Percentiles rank a stretch among this genome's conserved stretches.
These are phyloP conservation scores for Tanytarsus gracilentus DNA, from an alignment of 2,888 invertebrate genomes.

Conservation along the genomic window DNA sequence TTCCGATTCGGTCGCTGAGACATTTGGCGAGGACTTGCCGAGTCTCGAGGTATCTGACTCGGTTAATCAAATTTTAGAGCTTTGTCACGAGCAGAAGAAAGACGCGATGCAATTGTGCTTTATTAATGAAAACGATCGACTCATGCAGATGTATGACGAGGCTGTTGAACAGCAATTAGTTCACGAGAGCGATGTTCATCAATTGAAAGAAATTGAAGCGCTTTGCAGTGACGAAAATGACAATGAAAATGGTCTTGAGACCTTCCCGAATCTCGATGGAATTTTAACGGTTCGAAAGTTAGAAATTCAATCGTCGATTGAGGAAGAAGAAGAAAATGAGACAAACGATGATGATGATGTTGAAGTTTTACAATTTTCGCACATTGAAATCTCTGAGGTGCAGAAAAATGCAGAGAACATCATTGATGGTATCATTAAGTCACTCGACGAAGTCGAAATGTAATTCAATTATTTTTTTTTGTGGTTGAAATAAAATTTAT, in stretches of 20 bases:
- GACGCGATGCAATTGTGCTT: conserved; percentile 27
- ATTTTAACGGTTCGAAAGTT: conserved; percentile 14
- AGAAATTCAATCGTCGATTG: background rate
- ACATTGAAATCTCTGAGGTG: conserved; percentile 10
- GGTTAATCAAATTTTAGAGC: conserved; percentile 6
- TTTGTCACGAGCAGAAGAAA: conserved; percentile 21
- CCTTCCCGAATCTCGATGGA: conserved; percentile 10
- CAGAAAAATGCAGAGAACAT: conserved; percentile 17
- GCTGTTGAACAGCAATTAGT: conserved; percentile 25
- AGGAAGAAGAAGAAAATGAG: background rate
- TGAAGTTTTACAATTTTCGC: conserved; percentile 13
- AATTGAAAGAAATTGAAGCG: conserved; percentile 30
- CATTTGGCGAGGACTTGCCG: background rate
- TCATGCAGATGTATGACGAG: conserved; percentile 28
- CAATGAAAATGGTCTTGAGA: background rate
- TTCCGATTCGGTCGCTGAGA: background rate
- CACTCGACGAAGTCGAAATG: conserved; percentile 16
- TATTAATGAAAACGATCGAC: conserved; percentile 22
- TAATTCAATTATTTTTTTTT: background rate
- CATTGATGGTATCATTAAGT: conserved; percentile 24
- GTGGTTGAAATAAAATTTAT: conserved; percentile 6
- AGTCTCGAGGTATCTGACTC: background rate
- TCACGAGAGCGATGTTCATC: conserved; percentile 30
- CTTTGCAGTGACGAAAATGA: background rate
- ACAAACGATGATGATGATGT: conserved; percentile 10